Conservation (phyloP, 2,797 vertebrate species). For the Sebastes cheni region DNA sequence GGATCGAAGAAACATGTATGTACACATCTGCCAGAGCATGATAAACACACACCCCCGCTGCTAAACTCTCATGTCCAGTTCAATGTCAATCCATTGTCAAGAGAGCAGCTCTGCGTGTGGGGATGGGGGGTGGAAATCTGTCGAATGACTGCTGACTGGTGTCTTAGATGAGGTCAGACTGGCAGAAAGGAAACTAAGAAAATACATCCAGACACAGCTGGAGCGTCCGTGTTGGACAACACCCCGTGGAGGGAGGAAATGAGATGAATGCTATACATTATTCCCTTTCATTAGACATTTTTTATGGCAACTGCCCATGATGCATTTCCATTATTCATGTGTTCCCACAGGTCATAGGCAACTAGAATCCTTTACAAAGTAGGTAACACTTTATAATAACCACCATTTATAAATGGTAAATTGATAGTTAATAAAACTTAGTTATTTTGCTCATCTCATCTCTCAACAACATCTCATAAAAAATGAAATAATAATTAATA, state of each 20-base stretch:
- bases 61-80: slow-evolving; percentile 10
- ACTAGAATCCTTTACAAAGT: background rate
- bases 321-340: slow-evolving; percentile 11
- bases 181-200: background rate
- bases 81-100: slow-evolving; percentile 35
- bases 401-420: too few relatives aligned
- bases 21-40: background rate
- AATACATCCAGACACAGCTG: slow-evolving; percentile 41
- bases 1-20: background rate
- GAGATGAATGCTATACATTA: slow-evolving; percentile 1
- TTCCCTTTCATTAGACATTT: background rate
- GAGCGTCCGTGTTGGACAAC: slow-evolving; percentile 32
- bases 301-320: background rate
- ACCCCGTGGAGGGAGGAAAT: slow-evolving; percentile 28
- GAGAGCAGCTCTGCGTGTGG: background rate
- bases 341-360: background rate
- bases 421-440: too few relatives aligned
- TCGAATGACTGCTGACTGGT: slow-evolving; percentile 23
- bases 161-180: slow-evolving; percentile 44
- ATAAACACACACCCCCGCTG: background rate
- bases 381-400: too few relatives aligned
- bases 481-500: too few relatives aligned
- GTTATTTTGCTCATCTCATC: too few relatives aligned
- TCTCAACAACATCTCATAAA: too few relatives aligned
- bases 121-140: slow-evolving; percentile 3